These are phyloP conservation scores for Eriocheir sinensis DNA, from an alignment of 1,140 invertebrate genomes.

Conservation along the genomic window DNA sequence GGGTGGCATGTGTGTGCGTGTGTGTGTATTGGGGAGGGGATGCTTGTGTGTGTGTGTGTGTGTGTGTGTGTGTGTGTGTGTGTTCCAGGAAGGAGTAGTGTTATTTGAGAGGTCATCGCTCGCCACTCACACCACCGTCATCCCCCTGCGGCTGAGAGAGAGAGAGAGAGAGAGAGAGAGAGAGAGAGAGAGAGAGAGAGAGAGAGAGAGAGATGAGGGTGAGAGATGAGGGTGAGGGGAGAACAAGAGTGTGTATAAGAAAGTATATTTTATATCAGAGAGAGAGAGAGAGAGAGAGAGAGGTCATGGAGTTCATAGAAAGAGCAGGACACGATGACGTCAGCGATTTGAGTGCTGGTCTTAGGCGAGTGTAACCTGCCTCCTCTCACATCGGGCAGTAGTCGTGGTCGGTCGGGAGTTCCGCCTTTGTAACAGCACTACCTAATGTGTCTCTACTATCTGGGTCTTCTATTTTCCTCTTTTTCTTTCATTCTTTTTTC, in stretches of 20 bases:
- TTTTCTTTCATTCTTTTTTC: too few species aligned
- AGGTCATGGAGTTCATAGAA: background rate
- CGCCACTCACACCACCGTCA: background rate
- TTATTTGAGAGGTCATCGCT: background rate
- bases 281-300: slow-evolving; percentile 48
- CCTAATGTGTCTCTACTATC: too few species aligned
- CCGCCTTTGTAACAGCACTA: too few species aligned
- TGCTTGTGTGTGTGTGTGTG: too few species aligned
- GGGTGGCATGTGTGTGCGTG: background rate
- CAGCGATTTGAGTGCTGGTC: background rate
- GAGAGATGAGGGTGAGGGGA: too few species aligned
- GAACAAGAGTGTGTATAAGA: too few species aligned
- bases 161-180: slow-evolving; percentile 35
- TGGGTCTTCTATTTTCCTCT: too few species aligned
- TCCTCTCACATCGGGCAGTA: too few species aligned
- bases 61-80: background rate
- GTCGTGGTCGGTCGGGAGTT: too few species aligned
- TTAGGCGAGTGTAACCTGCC: background rate
- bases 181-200: slow-evolving; percentile 71
- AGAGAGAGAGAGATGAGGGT: slow-evolving; percentile 74
- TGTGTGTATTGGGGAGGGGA: background rate
- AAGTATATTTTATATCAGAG: too few species aligned
- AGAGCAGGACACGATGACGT: background rate
- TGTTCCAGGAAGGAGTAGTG: background rate
- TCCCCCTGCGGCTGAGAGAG: background rate